These are phyloP conservation scores for Silurus meridionalis DNA, from an alignment of 2,113 vertebrate species.

Conservation along the genomic window DNA sequence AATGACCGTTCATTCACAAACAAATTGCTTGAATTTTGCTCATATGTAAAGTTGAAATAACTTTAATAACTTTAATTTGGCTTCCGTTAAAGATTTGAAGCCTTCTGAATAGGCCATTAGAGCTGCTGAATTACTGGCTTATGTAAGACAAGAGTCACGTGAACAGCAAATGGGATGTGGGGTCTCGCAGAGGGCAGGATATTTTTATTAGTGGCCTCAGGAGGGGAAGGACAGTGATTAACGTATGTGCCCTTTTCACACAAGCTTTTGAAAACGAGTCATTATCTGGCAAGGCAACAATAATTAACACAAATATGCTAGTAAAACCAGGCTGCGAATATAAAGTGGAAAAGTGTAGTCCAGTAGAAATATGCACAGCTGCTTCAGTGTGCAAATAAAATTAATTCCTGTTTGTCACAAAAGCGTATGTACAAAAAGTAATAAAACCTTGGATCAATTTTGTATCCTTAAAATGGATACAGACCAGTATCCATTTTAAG, in stretches of 20 bases:
- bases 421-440: neutral
- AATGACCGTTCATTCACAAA: neutral
- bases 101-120: neutral
- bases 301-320: neutral
- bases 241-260: neutral
- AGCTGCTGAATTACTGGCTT: conserved; percentile 2
- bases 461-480: no score
- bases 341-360: neutral
- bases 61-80: neutral
- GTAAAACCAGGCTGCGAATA: neutral
- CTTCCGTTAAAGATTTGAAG: neutral
- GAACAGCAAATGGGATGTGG: neutral
- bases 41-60: neutral
- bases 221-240: neutral
- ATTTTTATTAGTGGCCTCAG: neutral
- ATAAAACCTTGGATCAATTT: neutral
- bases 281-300: neutral
- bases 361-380: neutral
- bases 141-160: neutral
- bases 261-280: neutral
- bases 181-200: neutral
- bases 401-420: neutral
- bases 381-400: neutral
- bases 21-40: neutral
- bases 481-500: no score